phyloP scores from a whole-genome alignment of 2,888 invertebrate species.

The Chironomus tentans region DNA sequence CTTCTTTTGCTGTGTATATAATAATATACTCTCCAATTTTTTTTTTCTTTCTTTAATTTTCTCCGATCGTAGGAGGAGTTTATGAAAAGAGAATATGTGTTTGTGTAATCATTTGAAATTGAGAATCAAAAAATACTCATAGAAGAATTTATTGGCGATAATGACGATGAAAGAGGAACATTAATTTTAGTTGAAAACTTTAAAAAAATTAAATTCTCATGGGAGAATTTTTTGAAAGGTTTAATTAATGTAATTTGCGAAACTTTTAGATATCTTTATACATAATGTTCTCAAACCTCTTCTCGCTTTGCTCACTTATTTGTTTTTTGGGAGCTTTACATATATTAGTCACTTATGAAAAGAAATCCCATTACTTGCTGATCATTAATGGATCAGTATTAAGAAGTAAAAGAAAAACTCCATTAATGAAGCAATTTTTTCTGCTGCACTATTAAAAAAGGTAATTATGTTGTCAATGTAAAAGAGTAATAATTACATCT shows the following conservation, averaged over 20 bases:
- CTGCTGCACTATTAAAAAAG: not conserved
- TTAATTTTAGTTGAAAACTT: no score
- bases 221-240: no score
- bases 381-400: slow-evolving; percentile 15
- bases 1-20: not conserved
- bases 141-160: no score
- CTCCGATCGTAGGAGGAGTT: not conserved
- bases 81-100: not conserved
- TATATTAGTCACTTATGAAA: not conserved
- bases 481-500: not conserved
- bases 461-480: slow-evolving; percentile 26
- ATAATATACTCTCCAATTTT: not conserved
- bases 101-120: not conserved
- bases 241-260: no score
- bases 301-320: not conserved
- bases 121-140: no score
- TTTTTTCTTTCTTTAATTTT: not conserved
- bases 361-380: not conserved
- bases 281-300: not conserved
- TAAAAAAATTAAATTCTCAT: no score
- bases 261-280: no score
- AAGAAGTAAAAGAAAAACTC: not conserved
- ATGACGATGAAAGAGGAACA: no score
- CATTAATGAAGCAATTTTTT: not conserved
- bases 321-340: slow-evolving; percentile 1